Evolutionary conservation across 2,797 vertebrate genomes (phyloP).

Genomic region (Lagocephalus sceleratus): DNA sequence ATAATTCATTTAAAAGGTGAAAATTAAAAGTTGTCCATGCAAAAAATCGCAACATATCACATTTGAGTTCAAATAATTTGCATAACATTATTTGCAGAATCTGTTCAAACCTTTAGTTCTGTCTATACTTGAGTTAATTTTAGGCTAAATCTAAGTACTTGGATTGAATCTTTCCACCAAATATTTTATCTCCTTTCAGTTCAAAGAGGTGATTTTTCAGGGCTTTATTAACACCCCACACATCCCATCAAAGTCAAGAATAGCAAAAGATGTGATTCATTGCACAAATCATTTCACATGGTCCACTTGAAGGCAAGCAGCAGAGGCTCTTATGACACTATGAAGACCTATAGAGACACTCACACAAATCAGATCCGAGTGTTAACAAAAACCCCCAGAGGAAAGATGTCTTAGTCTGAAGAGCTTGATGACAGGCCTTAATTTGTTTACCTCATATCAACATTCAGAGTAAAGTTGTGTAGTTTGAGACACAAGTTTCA

Average conservation of each 20-base stretch:
- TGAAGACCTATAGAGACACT: constrained; percentile 46
- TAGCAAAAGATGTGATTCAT: constrained; percentile 49
- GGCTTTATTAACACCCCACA: constrained; percentile 54
- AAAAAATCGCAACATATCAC: background rate
- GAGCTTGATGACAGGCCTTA: constrained; percentile 43
- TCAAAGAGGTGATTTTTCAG: constrained; percentile 54
- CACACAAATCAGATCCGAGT: constrained; percentile 38
- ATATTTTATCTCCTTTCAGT: constrained; percentile 23
- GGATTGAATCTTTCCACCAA: constrained; percentile 4
- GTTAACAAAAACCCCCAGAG: constrained; percentile 60
- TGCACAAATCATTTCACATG: constrained; percentile 58
- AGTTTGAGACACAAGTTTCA: constrained; percentile 25
- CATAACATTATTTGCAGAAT: background rate
- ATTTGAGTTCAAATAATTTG: constrained; percentile 10
- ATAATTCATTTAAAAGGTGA: background rate
- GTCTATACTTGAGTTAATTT: too few species aligned
- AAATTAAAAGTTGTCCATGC: constrained; percentile 3
- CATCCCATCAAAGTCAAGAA: constrained; percentile 33
- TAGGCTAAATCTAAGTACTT: too few species aligned
- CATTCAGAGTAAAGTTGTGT: constrained; percentile 23
- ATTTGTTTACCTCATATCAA: constrained; percentile 17
- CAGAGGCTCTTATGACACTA: constrained; percentile 44
- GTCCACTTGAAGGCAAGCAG: constrained; percentile 54
- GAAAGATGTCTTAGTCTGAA: constrained; percentile 65
- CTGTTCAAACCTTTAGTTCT: constrained; percentile 8